A percentile compares a stretch with the other conserved stretches of the same genome.
phyloP scores from a whole-genome alignment of 2,888 invertebrate genomes.

The Dastarcus helophoroides region DNA sequence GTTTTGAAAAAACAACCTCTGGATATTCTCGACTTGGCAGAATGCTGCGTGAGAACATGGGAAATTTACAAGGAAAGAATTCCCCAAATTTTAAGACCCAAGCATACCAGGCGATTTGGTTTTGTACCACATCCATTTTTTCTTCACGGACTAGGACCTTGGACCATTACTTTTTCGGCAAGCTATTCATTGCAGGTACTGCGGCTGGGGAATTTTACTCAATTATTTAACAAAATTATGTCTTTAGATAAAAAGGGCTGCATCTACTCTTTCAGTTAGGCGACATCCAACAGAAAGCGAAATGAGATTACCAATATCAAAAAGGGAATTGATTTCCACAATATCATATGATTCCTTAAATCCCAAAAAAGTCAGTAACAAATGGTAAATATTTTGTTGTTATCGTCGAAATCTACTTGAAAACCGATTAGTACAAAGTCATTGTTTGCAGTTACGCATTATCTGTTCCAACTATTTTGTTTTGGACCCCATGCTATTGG shows the following conservation, averaged over 20 bases:
- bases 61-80: constrained; percentile 22
- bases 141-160: constrained; percentile 40
- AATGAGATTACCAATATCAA: constrained; percentile 36
- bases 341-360: constrained; percentile 36
- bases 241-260: constrained; percentile 32
- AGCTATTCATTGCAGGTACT: constrained; percentile 36
- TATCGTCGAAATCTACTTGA: too few relatives aligned
- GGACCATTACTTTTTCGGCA: constrained; percentile 38
- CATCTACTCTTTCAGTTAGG: constrained; percentile 35
- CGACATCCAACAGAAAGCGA: constrained; percentile 33
- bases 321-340: constrained; percentile 36
- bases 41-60: constrained; percentile 28
- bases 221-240: too few relatives aligned
- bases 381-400: background rate
- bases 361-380: constrained; percentile 7
- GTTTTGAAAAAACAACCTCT: too few relatives aligned
- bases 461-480: constrained; percentile 35
- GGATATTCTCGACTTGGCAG: constrained; percentile 19
- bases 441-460: constrained; percentile 9
- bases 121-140: constrained; percentile 39
- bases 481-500: constrained; percentile 47
- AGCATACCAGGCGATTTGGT: constrained; percentile 38
- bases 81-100: constrained; percentile 13
- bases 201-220: too few relatives aligned
- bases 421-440: too few relatives aligned